These are phyloP conservation scores for Thomomys bottae DNA, from an alignment of 2,113 vertebrate genomes.

Conservation along the genomic window DNA sequence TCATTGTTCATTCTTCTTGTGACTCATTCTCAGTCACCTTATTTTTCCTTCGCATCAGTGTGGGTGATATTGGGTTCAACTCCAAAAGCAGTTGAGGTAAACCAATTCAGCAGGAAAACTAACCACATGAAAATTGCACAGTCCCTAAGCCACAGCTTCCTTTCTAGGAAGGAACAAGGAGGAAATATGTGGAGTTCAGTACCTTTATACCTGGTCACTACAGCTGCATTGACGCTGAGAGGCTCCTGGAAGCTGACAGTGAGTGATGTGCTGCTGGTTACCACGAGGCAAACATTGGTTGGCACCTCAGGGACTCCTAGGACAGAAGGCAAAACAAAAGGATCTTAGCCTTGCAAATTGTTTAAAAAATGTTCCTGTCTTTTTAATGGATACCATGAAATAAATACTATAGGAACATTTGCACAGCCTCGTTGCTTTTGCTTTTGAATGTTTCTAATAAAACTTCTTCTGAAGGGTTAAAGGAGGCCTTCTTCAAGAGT, in stretches of 20 bases:
- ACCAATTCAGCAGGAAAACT: background rate
- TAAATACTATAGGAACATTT: conserved; percentile 76
- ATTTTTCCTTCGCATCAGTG: background rate
- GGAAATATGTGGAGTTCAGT: conserved; percentile 69
- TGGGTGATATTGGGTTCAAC: conserved; percentile 1
- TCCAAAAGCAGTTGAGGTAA: background rate
- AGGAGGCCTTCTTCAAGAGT: conserved; percentile 39
- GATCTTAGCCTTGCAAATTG: conserved; percentile 86
- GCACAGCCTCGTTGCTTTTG: conserved; percentile 72
- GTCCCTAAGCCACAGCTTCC: background rate
- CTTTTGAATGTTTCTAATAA: conserved; percentile 84
- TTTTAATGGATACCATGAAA: conserved; percentile 82
- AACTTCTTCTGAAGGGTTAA: conserved; percentile 54
- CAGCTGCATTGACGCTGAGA: conserved; percentile 92
- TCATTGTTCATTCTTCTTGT: background rate
- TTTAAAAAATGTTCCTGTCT: conserved; percentile 79
- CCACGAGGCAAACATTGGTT: conserved; percentile 91
- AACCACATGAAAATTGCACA: background rate
- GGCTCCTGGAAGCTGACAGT: conserved; percentile 97
- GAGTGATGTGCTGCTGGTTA: conserved; percentile 93
- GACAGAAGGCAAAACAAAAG: conserved; percentile 84
- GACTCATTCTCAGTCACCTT: conserved; percentile 26
- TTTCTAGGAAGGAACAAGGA: conserved; percentile 54
- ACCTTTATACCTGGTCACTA: conserved; percentile 98
- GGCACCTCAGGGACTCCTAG: conserved; percentile 94